These are phyloP conservation scores for Phyllotis vaccarum DNA, from an alignment of 2,797 vertebrate species.

Conservation along the genomic window DNA sequence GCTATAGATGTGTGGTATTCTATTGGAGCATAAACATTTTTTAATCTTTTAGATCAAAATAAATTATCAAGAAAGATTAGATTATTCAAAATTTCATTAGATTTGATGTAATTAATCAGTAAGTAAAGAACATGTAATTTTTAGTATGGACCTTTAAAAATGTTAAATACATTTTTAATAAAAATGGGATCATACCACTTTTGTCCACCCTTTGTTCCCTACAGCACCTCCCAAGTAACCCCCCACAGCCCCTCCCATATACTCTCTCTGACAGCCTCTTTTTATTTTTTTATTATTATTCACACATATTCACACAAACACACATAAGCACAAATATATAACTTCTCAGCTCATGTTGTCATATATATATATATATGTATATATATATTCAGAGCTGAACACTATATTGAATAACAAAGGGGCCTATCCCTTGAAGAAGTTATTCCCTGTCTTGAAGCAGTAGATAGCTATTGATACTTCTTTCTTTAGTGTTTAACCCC, in stretches of 20 bases:
- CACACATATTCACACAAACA: not conserved
- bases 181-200: not conserved
- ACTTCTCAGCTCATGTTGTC: not conserved
- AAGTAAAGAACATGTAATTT: slow-evolving; percentile 4
- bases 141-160: not conserved
- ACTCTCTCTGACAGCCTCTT: not conserved
- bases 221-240: not conserved
- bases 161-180: not conserved
- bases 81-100: slow-evolving; percentile 47
- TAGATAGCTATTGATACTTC: not conserved
- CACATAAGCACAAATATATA: not conserved
- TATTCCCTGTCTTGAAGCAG: not conserved
- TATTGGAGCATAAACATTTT: not conserved
- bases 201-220: not conserved
- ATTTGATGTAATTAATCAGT: slow-evolving; percentile 14
- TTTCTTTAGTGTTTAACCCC: not conserved
- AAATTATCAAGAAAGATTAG: not conserved
- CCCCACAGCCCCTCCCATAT: not conserved
- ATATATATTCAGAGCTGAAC: not conserved
- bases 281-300: not conserved
- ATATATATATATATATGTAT: too few species aligned
- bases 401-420: not conserved
- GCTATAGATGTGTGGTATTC: not conserved
- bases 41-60: slow-evolving; percentile 17
- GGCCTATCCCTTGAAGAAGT: not conserved